Evolutionary conservation across 2,888 invertebrate species (phyloP).

Genomic region (Andrena flavipes): DNA sequence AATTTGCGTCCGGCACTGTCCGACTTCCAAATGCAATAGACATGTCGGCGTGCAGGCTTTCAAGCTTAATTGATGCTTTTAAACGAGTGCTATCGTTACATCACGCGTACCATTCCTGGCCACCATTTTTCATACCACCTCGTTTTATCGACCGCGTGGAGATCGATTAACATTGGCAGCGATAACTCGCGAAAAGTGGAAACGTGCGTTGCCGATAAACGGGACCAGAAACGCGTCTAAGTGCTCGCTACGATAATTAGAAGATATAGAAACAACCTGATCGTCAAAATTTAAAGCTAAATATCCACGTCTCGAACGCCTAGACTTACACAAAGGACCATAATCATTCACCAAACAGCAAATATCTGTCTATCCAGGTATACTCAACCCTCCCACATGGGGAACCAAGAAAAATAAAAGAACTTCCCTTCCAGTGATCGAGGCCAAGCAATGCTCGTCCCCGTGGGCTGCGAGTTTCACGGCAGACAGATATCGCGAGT

Average conservation of each 20-base stretch:
- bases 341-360: conserved; percentile 43
- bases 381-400: conserved; percentile 26
- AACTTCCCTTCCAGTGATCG: no score
- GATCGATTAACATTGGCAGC: conserved; percentile 14
- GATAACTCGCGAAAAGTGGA: neutral
- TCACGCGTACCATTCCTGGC: neutral
- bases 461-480: no score
- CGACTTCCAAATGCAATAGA: neutral
- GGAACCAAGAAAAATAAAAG: neutral
- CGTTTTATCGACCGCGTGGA: neutral
- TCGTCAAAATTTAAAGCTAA: neutral
- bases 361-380: conserved; percentile 47
- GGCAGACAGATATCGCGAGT: neutral
- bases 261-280: neutral
- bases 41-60: neutral
- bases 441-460: no score
- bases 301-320: neutral
- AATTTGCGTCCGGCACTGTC: neutral
- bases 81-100: neutral
- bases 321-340: conserved; percentile 4
- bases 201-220: conserved; percentile 16
- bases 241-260: conserved; percentile 14
- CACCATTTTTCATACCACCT: neutral
- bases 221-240: conserved; percentile 2
- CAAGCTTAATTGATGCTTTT: neutral